phyloP scores from a whole-genome alignment of 2,888 invertebrate species.

The Smittia aterrima region DNA sequence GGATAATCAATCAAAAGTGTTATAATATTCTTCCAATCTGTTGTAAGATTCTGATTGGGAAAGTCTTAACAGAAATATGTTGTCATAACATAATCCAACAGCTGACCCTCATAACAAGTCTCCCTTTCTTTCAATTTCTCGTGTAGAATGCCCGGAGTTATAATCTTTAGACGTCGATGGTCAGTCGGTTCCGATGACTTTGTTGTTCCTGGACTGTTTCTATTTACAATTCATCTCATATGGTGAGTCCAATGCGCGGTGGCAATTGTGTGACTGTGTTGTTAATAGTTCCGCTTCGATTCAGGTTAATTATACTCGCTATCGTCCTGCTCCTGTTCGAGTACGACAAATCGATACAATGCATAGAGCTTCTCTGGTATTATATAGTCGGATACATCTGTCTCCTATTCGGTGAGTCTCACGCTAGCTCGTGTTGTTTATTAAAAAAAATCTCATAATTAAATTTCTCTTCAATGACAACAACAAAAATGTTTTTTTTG shows the following conservation, averaged over 20 bases:
- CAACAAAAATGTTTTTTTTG: not conserved
- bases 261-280: not conserved
- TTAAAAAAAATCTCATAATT: not conserved
- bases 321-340: conserved; percentile 51
- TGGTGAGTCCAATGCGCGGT: conserved; percentile 61
- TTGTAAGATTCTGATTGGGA: no score
- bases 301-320: conserved; percentile 52
- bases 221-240: conserved; percentile 70
- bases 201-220: conserved; percentile 76
- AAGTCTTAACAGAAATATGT: no score
- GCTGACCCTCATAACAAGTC: no score
- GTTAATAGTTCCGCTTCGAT: not conserved
- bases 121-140: no score
- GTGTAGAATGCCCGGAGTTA: conserved; percentile 74
- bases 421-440: not conserved
- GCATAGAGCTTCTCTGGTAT: conserved; percentile 53
- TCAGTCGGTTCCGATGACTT: conserved; percentile 86
- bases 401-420: conserved; percentile 52
- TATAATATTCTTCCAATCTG: no score
- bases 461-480: not conserved
- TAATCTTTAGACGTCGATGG: conserved; percentile 81
- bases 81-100: no score
- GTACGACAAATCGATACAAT: conserved; percentile 51
- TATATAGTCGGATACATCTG: conserved; percentile 53
- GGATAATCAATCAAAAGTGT: no score